Evolutionary conservation across 2,888 invertebrate species (phyloP), one percentile per base, ranked within the genome.

Genomic region (Pemphredon lugubris): DNA sequence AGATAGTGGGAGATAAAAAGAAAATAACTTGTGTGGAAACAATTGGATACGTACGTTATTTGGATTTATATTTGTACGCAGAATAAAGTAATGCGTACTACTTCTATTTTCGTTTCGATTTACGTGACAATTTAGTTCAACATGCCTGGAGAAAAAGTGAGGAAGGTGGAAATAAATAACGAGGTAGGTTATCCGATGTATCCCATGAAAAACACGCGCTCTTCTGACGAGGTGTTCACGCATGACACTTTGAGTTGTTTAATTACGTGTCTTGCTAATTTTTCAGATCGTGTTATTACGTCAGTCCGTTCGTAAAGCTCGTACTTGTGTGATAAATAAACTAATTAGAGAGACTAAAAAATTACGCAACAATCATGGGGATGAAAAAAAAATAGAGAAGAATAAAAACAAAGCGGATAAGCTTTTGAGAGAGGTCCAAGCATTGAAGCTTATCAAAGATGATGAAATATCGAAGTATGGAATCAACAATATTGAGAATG

Each of bases 381-480:
- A 77, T 6, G 87, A 88, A 18, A 79, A 74, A n/a, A 80, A 85
- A 6, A 40, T 77, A 0, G 81, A 84, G 6, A 89, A 87, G 58
- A 83, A 82, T 55, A 81, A 81, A 20, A 76, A 77, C 4, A 84
- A 85, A 70, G 85, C 85, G 0, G 81, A 86, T 2, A 87, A 75
- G 59, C 48, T 88, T 2, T 50, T 81, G 1, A 79, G 67, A 2
- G 88, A 89, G 65, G 75, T 89, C 0, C 34, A 74, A 0, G 78
- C 83, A 0, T 26, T 86, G 0, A 89, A 89, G 51, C 80, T 60
- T n/a, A 63, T 88, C 0, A 84, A 87, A 50, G 85, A 87, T 0
- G 89, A 89, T 50, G 86, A 87, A 1, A 79, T 89, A 26, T 79
- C 86, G 0, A 86, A 77, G 75, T 87, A 83, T 68, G 84, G 82